Evolutionary conservation across 2,888 invertebrate species (phyloP), one percentile per base, ranked within the genome.

Genomic region (Julus scanicus): DNA sequence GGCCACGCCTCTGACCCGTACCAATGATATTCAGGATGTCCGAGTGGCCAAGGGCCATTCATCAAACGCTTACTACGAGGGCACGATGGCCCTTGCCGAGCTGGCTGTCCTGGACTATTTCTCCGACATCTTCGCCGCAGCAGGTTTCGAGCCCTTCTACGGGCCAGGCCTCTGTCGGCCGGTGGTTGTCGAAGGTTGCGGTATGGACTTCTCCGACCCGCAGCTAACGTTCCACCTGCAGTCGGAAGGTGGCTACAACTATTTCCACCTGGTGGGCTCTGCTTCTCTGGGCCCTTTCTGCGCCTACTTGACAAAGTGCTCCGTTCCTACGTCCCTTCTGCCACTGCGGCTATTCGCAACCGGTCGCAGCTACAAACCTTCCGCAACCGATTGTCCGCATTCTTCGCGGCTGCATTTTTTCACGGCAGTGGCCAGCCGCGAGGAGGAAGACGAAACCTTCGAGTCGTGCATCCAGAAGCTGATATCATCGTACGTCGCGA

Each of bases 121-220:
- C 83, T 20, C 44, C 6, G 87, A 86, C 44, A 6, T 8, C n/a
- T 87, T 87, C 39, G 29, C 8, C 11, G 40, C 11, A 15, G 13
- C 1, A 15, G 92, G 93, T n/a, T 95, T 94, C 91, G 91, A 94
- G 0, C 94, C 95, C 91, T 94, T 95, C 90, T 94, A 95, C 0
- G 96, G 96, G 92, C 94, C 96, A 0, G 96, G 97, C 92, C 96
- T 97, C 92, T 94, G 94, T 6, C 94, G 95, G 88, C 95, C 95
- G 91, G 92, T 96, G 1, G 93, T 97, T 4, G 93, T 96, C 8
- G 96, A 97, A 93, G 96, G 96, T 86, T 94, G 95, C 90, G 95
- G 95, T 2, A 91, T 92, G 53, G 93, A 95, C 91, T 94, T 94
- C 83, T 93, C 94, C 2, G 93, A 95, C 90, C 92, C 94, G 0